Conservation (phyloP, 2,888 invertebrate species). For the Agrochola lychnidis region DNA sequence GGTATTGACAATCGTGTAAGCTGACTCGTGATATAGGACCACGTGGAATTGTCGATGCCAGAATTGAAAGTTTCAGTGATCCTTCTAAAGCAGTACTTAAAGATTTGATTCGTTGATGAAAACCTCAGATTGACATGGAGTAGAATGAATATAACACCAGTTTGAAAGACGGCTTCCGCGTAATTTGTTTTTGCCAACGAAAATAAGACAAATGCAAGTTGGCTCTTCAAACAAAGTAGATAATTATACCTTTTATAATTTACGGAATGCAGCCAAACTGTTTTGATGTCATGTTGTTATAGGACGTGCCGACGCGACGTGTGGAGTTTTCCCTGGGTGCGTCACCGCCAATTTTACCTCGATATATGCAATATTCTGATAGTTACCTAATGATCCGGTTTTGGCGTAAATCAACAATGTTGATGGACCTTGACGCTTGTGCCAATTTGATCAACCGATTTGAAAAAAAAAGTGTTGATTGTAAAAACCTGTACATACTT, state of each 20-base stretch:
- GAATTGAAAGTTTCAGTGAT: neutral
- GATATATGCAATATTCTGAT: constrained; percentile 33
- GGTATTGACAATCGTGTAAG: constrained; percentile 10
- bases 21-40: neutral
- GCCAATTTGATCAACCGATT: constrained; percentile 45
- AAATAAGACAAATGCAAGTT: neutral
- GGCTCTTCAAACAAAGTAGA: neutral
- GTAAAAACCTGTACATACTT: constrained; percentile 23
- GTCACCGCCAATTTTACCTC: constrained; percentile 34
- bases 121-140: neutral
- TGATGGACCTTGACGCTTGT: constrained; percentile 50
- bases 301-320: constrained; percentile 4
- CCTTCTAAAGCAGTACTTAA: neutral
- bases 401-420: constrained; percentile 34
- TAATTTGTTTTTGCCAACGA: neutral
- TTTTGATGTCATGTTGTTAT: constrained; percentile 12
- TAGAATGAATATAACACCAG: neutral
- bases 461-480: constrained; percentile 25
- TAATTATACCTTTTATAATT: neutral
- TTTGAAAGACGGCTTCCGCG: neutral
- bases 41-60: neutral
- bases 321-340: constrained; percentile 4
- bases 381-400: constrained; percentile 52
- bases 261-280: constrained; percentile 20
- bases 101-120: neutral